phyloP scores from a whole-genome alignment of 2,113 vertebrate species.

The Colius striatus region DNA sequence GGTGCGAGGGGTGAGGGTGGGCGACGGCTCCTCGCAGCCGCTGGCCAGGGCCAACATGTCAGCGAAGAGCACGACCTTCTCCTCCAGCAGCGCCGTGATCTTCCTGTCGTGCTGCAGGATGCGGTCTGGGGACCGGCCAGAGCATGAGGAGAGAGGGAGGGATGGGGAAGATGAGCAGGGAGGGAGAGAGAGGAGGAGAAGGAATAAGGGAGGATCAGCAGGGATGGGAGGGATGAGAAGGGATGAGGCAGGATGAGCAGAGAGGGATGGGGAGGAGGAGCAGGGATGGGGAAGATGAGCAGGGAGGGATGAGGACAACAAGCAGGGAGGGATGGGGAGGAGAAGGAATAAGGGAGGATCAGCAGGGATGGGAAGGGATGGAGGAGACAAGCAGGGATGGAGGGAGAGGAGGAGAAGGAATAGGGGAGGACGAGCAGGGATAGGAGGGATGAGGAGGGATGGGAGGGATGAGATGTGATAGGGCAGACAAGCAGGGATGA shows the following conservation, averaged over 20 bases:
- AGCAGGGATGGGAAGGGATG: too few species aligned
- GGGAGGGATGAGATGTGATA: not conserved
- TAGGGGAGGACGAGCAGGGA: not conserved
- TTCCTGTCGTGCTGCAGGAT: conserved; percentile 88
- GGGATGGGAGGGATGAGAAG: too few species aligned
- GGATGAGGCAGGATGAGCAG: not conserved
- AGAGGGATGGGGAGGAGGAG: not conserved
- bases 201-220: not conserved
- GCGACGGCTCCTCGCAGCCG: conserved; percentile 11
- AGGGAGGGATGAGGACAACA: not conserved
- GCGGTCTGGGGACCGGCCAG: conserved; percentile 84
- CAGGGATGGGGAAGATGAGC: not conserved
- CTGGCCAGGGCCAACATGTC: conserved; percentile 73
- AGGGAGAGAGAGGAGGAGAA: too few species aligned
- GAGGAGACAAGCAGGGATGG: not conserved
- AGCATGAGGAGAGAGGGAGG: not conserved
- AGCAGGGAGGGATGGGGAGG: too few species aligned
- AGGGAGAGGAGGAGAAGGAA: not conserved
- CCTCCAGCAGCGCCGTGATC: conserved; percentile 85
- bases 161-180: not conserved
- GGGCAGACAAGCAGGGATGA: not conserved
- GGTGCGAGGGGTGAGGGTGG: conserved; percentile 75
- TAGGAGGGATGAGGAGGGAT: too few species aligned
- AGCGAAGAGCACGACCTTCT: conserved; percentile 86
- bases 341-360: too few species aligned